Evolutionary conservation across 1,140 invertebrate genomes (phyloP), one percentile per base, ranked within the genome.

Genomic region (Papilio polyxenes): DNA sequence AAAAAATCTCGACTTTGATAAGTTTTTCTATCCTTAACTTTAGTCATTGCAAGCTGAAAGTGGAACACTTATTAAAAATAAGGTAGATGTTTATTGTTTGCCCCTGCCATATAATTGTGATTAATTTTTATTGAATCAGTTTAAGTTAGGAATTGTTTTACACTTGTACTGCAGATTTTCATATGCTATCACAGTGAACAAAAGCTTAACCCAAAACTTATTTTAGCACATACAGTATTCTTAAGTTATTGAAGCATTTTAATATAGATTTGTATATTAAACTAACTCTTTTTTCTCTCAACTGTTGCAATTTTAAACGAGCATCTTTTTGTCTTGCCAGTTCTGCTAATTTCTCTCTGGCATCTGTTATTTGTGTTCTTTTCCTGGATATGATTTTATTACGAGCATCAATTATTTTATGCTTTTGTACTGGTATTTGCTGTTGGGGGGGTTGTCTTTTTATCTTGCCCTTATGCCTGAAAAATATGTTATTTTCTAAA

Each of bases 381-480:
- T 96, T 96, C 83, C 96, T 96, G 72, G 96, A 95, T 85, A 97
- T 96, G 79, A 97, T 97, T 92, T 96, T 96, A 82, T 96, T 94
- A 81, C 97, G 92, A 37, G 96, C 96, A 95, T 97, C 96, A 49
- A 87, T 53, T 20, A 92, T 83, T 80, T 83, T 84, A 72, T 75
- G 7, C 76, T 88, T 90, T 56, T 83, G 79, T 13, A 75, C 40
- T 11, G 78, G 78, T 31, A 80, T 20, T 72, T 81, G 6, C 80
- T 88, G 89, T 44, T 83, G 78, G 75, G 79, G 75, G 76, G 81
- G 81, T 15, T 86, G 82, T 76, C 82, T 87, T 76, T 90, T 89
- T 15, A 77, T 75, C 84, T 88, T 91, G 15, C 51, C 86, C 81
- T 84, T 86, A 76, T 83, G 85, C 49, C 89, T 88, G 80, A 56